A percentile compares a stretch with the other conserved stretches of the same genome.
These are phyloP conservation scores for Anneissia japonica DNA, from an alignment of 35 echinoderm and acorn worm genomes.

Conservation along the genomic window DNA sequence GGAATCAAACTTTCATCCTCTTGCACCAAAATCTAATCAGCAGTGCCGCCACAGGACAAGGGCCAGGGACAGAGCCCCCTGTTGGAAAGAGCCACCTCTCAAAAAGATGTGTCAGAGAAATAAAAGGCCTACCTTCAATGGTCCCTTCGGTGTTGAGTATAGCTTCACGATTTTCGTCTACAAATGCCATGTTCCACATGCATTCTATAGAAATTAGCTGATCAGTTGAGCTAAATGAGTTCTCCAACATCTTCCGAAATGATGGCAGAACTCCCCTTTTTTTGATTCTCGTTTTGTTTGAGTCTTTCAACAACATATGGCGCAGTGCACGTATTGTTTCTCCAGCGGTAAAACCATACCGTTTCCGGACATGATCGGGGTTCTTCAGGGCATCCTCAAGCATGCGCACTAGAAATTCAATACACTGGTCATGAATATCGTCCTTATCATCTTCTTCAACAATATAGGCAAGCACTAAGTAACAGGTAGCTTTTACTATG, in stretches of 20 bases:
- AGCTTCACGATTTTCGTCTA: neutral
- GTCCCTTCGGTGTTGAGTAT: neutral
- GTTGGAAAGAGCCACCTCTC: too few species aligned
- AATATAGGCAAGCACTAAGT: conserved; percentile 65
- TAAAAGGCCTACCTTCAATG: neutral
- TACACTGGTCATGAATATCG: conserved; percentile 22
- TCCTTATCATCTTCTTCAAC: conserved; percentile 57
- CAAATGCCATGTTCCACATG: neutral
- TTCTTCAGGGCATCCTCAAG: conserved; percentile 58
- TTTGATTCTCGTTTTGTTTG: neutral
- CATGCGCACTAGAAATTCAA: conserved; percentile 73
- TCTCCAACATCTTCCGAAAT: neutral
- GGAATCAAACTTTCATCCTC: too few species aligned
- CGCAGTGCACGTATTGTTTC: neutral
- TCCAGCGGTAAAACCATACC: neutral
- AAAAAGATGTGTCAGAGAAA: too few species aligned
- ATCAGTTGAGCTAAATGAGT: neutral
- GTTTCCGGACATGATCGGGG: conserved; percentile 64
- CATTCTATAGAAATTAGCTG: neutral
- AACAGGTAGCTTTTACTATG: conserved; percentile 54
- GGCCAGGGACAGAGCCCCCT: too few species aligned
- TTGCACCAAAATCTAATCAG: too few species aligned
- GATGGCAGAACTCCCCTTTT: neutral
- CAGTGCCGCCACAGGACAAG: too few species aligned
- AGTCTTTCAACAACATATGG: neutral